Conservation (phyloP, 2,888 invertebrate genomes). For the Cryptophagus acutangulus region DNA sequence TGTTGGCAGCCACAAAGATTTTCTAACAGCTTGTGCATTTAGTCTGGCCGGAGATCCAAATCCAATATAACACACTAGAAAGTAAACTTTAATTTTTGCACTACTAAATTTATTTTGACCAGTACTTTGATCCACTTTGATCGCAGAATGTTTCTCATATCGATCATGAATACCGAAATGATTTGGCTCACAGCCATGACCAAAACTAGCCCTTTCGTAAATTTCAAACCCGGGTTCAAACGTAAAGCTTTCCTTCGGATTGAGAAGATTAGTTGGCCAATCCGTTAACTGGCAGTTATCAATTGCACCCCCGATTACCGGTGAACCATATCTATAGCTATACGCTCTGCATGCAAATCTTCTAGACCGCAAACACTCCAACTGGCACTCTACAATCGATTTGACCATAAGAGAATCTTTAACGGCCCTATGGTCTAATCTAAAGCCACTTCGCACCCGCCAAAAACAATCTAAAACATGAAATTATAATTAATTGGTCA, state of each 20-base stretch:
- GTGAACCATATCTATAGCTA: conserved; percentile 68
- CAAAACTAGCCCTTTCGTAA: conserved; percentile 76
- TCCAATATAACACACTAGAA: conserved; percentile 70
- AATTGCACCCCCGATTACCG: conserved; percentile 58
- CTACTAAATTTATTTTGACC: background rate
- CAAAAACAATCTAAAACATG: conserved; percentile 70
- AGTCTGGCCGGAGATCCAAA: conserved; percentile 72
- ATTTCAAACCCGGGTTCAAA: conserved; percentile 66
- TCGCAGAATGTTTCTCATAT: conserved; percentile 28
- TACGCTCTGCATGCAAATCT: conserved; percentile 77
- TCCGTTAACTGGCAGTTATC: conserved; percentile 77
- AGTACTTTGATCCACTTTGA: conserved; percentile 40
- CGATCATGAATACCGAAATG: conserved; percentile 44
- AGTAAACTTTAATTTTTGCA: background rate
- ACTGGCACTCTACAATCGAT: conserved; percentile 73
- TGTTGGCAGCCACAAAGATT: conserved; percentile 59
- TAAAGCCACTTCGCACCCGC: conserved; percentile 70
- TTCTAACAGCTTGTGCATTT: conserved; percentile 59
- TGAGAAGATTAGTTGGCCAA: conserved; percentile 63
- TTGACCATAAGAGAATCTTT: conserved; percentile 63
- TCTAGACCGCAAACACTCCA: conserved; percentile 68
- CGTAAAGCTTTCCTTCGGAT: conserved; percentile 54
- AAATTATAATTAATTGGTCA: conserved; percentile 9
- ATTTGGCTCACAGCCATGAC: conserved; percentile 74
- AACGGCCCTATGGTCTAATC: conserved; percentile 60